Evolutionary conservation across 2,113 vertebrate species (phyloP).

Genomic region (Paradisaea rubra): DNA sequence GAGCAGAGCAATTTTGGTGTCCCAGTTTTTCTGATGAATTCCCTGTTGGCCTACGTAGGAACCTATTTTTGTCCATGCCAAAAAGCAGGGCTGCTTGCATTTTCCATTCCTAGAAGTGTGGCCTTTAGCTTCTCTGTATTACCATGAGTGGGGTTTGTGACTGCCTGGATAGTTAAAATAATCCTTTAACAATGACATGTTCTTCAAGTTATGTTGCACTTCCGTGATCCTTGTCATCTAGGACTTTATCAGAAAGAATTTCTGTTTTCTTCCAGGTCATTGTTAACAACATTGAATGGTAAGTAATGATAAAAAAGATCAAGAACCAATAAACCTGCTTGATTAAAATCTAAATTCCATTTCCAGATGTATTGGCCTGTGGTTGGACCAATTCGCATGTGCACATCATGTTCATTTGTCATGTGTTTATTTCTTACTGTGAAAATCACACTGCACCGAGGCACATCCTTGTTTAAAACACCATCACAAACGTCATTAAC

Average conservation of each 20-base stretch:
- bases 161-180: not conserved
- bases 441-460: not conserved
- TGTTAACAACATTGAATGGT: not conserved
- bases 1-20: not conserved
- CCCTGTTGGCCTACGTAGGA: not conserved
- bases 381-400: not conserved
- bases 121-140: not conserved
- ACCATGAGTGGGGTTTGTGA: not conserved
- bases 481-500: not conserved
- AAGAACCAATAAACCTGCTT: not conserved
- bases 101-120: not conserved
- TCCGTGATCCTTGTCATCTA: not conserved
- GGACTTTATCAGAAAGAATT: constrained; percentile 1
- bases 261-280: constrained; percentile 6
- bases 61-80: not conserved
- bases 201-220: not conserved
- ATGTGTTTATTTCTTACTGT: not conserved
- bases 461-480: not conserved
- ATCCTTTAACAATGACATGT: not conserved
- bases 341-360: not conserved
- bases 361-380: not conserved
- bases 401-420: not conserved
- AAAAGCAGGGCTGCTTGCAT: not conserved
- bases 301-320: not conserved
- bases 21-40: not conserved